Evolutionary conservation across 2,797 vertebrate species (phyloP).

Genomic region (Phrynocephalus vlangalii): DNA sequence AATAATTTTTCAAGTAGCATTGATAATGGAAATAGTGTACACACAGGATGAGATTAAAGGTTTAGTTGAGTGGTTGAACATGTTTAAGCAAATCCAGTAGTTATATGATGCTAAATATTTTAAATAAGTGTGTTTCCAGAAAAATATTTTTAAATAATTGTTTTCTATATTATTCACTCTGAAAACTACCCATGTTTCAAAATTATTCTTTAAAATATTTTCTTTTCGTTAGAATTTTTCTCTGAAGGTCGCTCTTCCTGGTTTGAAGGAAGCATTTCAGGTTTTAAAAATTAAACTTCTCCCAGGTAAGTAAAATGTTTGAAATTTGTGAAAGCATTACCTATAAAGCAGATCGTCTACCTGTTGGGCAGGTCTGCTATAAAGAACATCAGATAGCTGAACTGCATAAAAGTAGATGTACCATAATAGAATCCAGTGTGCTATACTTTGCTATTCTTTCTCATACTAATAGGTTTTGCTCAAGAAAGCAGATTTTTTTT

Average conservation of each 20-base stretch:
- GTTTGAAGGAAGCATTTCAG: constrained; percentile 82
- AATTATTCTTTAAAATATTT: constrained; percentile 58
- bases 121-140: neutral
- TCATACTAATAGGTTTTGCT: neutral
- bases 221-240: constrained; percentile 79
- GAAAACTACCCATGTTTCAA: constrained; percentile 43
- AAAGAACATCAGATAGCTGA: neutral
- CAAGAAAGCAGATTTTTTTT: neutral
- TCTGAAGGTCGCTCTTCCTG: constrained; percentile 85
- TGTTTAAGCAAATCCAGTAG: neutral
- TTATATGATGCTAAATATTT: constrained; percentile 24
- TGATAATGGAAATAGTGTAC: neutral
- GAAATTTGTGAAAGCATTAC: constrained; percentile 34
- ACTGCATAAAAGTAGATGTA: neutral
- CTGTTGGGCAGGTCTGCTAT: neutral
- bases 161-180: neutral
- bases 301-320: constrained; percentile 82
- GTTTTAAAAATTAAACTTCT: constrained; percentile 80
- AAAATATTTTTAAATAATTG: constrained; percentile 23
- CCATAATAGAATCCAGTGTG: neutral
- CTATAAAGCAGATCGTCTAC: neutral
- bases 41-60: neutral
- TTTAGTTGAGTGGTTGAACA: neutral
- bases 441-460: neutral
- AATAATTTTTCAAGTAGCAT: neutral